Base-by-base conservation (phyloP, 2,888 invertebrate species). In the Hyalella azteca region DNA sequence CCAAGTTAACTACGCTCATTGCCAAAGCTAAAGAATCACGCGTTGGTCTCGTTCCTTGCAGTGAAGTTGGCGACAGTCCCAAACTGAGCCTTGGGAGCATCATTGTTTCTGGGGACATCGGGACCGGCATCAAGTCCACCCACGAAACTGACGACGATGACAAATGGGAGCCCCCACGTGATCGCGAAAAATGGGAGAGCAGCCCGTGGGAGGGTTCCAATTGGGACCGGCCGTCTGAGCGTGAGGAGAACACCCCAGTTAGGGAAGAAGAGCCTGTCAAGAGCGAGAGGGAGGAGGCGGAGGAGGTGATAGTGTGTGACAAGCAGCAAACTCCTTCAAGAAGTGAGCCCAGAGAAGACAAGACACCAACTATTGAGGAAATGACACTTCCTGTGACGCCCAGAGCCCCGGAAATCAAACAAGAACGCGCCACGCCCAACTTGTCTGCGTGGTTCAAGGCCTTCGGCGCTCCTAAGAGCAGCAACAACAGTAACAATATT, bases 401-500 rank as follows among this genome's bases (percentile, higher is more conserved):
- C 3, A 76, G 82, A 19, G 79, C 78, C 13, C 84, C 82, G 3
- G 84, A 82, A 32, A 82, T 83, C 41, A 83, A 83, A 29, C 83
- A 83, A 32, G 83, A 83, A 36, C 32, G 81, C 77, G 93, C 93
- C 26, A 93, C 94, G 48, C 95, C 95, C 0, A 95, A 95, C 88
- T 89, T 95, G 79, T 95, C 94, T 87, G 95, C 95, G 40, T 96
- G 95, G 95, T 94, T 95, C 84, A 95, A 95, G 88, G 95, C 95
- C 0, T 95, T 96, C 87, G 95, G 95, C 13, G 93, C 93, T 0
- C 95, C 95, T 0, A 95, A 95, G 88, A 91, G 36, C 29, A 36
- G 36, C 9, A 66, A 36, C 29, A 66, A 36, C 36, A 19, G 36
- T 36, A 1, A 86, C 87, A 0, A 90, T 90, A 73, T 93, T 80